phyloP scores from a whole-genome alignment of 2,113 vertebrate species.

The Lagopus muta region DNA sequence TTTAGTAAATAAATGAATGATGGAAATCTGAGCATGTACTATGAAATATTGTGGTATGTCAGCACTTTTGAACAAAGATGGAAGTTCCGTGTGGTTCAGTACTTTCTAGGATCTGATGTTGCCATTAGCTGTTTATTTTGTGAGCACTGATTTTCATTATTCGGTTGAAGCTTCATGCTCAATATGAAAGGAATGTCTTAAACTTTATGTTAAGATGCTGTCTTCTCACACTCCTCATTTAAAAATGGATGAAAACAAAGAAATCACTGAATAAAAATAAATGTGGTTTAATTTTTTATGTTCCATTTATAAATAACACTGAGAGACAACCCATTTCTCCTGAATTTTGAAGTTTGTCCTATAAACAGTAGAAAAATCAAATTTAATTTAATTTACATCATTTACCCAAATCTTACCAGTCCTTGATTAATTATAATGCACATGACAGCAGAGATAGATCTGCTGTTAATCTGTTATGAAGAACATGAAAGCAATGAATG shows the following conservation, averaged over 20 bases:
- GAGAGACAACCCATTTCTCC: background rate
- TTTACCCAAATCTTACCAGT: slow-evolving; percentile 68
- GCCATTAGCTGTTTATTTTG: background rate
- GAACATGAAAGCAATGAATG: slow-evolving; percentile 72
- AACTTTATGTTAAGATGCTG: background rate
- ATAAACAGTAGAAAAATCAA: slow-evolving; percentile 42
- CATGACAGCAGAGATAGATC: slow-evolving; percentile 59
- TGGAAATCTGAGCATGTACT: background rate
- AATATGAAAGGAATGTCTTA: background rate
- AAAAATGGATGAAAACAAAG: background rate
- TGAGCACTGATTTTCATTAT: background rate
- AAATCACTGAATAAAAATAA: slow-evolving; percentile 1
- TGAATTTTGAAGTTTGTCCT: slow-evolving; percentile 30
- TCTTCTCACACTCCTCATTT: background rate
- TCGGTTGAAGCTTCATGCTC: background rate
- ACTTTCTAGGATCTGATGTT: background rate
- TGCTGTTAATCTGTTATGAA: slow-evolving; percentile 72
- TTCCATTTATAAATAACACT: slow-evolving; percentile 9
- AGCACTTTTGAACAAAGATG: background rate
- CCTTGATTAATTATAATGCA: slow-evolving; percentile 74
- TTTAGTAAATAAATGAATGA: background rate
- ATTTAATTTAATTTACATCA: slow-evolving; percentile 64
- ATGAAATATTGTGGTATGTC: background rate
- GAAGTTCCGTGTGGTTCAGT: background rate
- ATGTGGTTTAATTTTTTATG: background rate